Conservation (phyloP, 2,888 invertebrate genomes). For the Netelia virgata region DNA sequence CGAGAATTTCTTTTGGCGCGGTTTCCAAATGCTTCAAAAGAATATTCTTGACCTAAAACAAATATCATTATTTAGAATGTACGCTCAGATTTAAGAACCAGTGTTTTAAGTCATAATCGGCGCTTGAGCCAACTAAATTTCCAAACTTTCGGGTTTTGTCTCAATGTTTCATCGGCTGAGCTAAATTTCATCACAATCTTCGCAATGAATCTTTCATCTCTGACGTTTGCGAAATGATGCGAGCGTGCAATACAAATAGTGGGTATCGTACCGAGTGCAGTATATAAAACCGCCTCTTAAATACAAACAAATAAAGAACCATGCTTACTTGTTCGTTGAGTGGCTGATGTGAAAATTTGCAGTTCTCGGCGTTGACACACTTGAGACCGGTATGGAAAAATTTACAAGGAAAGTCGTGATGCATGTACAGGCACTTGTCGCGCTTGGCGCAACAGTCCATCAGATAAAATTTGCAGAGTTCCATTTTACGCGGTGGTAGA, state of each 20-base stretch:
- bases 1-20: conserved; percentile 95
- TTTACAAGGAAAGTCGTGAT: conserved; percentile 98
- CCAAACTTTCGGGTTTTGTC: too few relatives aligned
- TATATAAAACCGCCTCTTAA: too few relatives aligned
- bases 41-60: conserved; percentile 82
- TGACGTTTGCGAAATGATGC: too few relatives aligned
- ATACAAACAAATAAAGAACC: conserved; percentile 16
- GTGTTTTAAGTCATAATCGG: too few relatives aligned
- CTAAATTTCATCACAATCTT: too few relatives aligned
- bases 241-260: too few relatives aligned
- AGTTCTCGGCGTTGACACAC: conserved; percentile 92
- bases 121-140: too few relatives aligned
- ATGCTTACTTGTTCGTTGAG: conserved; percentile 91
- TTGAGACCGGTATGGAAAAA: conserved; percentile 97
- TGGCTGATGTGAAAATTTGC: conserved; percentile 97
- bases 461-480: conserved; percentile 98
- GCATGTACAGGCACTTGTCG: conserved; percentile 98
- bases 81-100: too few relatives aligned
- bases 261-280: too few relatives aligned
- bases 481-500: conserved; percentile 93
- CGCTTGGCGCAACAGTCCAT: conserved; percentile 98
- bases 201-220: too few relatives aligned
- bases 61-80: background rate
- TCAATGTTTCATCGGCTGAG: too few relatives aligned
- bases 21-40: conserved; percentile 92